A percentile compares a stretch with the other conserved stretches of the same genome.
Conservation (phyloP, 1,140 invertebrate genomes). For the Rhagoletis pomonella region DNA sequence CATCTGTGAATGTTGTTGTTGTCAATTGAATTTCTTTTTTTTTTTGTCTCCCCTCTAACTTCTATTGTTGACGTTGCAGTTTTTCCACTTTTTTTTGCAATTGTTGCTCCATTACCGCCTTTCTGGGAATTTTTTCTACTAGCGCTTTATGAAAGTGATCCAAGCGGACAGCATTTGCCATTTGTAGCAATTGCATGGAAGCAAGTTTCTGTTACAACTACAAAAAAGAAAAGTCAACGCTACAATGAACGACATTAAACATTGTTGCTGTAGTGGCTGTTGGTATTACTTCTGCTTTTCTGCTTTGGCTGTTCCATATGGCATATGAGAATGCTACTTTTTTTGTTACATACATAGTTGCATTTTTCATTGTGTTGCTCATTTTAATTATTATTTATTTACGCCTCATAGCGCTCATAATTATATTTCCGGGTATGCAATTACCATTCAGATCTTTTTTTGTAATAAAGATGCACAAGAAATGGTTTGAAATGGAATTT, state of each 20-base stretch:
- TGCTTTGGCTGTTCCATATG: too few relatives aligned
- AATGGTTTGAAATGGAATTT: too few relatives aligned
- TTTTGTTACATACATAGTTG: neutral
- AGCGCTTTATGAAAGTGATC: neutral
- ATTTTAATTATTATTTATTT: slow-evolving; percentile 29
- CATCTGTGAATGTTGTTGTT: neutral
- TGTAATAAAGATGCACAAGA: too few relatives aligned
- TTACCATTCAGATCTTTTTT: slow-evolving; percentile 10
- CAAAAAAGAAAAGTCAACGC: neutral
- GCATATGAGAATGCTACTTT: neutral
- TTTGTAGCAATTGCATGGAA: neutral
- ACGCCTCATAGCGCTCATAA: slow-evolving; percentile 35
- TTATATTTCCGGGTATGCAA: slow-evolving; percentile 9
- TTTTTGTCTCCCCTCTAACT: neutral
- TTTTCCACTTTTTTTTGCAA: neutral
- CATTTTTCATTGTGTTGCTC: neutral
- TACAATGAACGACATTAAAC: neutral
- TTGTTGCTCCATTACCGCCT: slow-evolving; percentile 7
- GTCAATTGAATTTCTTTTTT: neutral
- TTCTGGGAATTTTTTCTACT: neutral
- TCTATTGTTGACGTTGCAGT: neutral
- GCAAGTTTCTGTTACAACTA: neutral
- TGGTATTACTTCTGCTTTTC: neutral
- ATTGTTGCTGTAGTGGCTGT: neutral
- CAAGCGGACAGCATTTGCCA: neutral